Evolutionary conservation across 2,888 invertebrate genomes (phyloP), one percentile per base, ranked within the genome.

Genomic region (Mycogona germanica): DNA sequence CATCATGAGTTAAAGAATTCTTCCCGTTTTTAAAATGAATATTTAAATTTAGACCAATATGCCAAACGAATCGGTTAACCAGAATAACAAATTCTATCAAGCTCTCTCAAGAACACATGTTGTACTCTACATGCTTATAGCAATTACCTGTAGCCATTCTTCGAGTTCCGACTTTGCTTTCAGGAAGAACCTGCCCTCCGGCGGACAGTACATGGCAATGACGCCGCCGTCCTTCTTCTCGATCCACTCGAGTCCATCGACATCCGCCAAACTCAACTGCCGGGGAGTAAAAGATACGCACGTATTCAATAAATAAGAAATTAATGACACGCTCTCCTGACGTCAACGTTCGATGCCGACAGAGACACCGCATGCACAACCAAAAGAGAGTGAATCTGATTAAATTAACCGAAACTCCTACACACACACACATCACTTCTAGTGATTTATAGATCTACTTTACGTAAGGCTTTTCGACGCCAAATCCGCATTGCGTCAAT

Each of bases 161-260:
- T 79, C 78, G 41, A 79, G 69, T 47, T 77, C 78, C 58, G 77
- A 76, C 7, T 72, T 66, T 30, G 74, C 70, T 58, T 75, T 64
- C 32, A 76, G 66, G 55, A 73, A 70, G 51, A 75, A 72, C 58
- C 72, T 68, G 49, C 66, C 65, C 47, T 68, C 68, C 51, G 65
- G 60, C 28, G 64, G 63, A 28, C 79, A 66, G 41, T 75, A 72
- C 54, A 77, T 64, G n/a, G 73, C 73, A 59, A 80, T 77, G 59
- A 77, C 74, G 64, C 77, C 78, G 64, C 78, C 79, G 51, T 76
- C 78, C 61, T 78, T 77, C 60, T 78, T 76, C 66, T 78, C 79
- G 56, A 78, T 73, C 79, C 79, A 80, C 67, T 79, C 78, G 44
- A 80, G 76, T 62, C 75, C 75, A 62, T 79, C 78, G 44, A 80